Evolutionary conservation across 2,797 vertebrate species (phyloP), one percentile per base, ranked within the genome.

Genomic region (Sciurus vulgaris): DNA sequence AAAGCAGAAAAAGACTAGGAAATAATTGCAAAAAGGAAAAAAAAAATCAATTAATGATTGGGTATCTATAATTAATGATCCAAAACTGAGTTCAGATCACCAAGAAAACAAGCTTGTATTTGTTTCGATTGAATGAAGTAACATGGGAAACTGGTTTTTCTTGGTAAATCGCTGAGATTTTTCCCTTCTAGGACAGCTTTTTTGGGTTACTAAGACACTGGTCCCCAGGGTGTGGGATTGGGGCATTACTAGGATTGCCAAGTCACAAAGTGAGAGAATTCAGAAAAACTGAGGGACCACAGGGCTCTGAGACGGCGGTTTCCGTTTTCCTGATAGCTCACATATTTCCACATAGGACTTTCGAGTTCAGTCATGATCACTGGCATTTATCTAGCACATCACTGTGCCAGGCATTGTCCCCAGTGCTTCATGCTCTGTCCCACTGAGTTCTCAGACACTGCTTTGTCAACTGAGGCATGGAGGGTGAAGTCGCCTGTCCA

Each of bases 261-360:
- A 59, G 49, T 95, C 49, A 86, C 13, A 83, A 95, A 69, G 89
- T 69, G 89, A 83, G 49, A 70, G 83, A 89, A 74, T 49, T 69
- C 12, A 84, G 28, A 59, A 90, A 91, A 89, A 67, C 51, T 35
- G 70, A 78, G 59, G 18, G n/a, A 3, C 24, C 20, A 11, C 12
- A 26, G 35, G 44, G 20, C 30, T 93, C 59, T 26, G 28, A 83
- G 28, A 95, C 20, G 35, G 30, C 28, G 84, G 6, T 11, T 88
- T 91, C 69, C 41, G 33, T 82, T 89, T 92, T 73, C 61, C 26
- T 78, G 63, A 49, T 91, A 73, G 73, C 77, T 89, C 30, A 91
- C 54, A 18, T 59, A 72, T 35, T 51, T 18, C 13, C 72, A 7
- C 30, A 67, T 51, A 56, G 63, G 6, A 51, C 5, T 82, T 93